Evolutionary conservation across 2,113 vertebrate species (phyloP), one percentile per base, ranked within the genome.

Genomic region (Rattus norvegicus): DNA sequence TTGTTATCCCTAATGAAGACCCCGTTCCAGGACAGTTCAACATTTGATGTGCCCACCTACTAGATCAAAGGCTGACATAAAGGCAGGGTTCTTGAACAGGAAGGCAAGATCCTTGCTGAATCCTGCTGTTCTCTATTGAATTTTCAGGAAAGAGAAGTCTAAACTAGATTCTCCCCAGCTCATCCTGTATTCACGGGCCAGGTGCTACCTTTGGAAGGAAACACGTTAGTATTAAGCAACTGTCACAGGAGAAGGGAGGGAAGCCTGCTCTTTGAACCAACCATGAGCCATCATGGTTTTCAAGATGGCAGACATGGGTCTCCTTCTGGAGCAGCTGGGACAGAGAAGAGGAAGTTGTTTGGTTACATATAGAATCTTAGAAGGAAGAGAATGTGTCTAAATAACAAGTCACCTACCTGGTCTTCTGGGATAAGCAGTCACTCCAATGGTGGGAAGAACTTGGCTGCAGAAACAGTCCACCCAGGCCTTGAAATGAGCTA

Each of bases 171-270:
- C 84, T 89, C 26, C 33, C 63, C 86, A 20, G 12, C 54, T 33
- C 49, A 76, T 86, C 59, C 33, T 43, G 81, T 12, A 52, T 86
- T 85, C 39, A 52, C 24, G 26, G 72, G 26, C 43, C 36, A 61
- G 33, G 26, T 63, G 17, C 70, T 14, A 70, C 54, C 26, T 84
- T 96, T 47, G 14, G n/a, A 95, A 95, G 85, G 43, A 95, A 93
- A 22, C 22, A 30, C 73, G n/a, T 85, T 72, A 43, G 52, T 88
- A 85, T 84, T 84, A 65, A 70, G 77, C 76, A 49, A 11, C 28
- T 91, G 1, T 61, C 47, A 26, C 19, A 33, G 4, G 39, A 73
- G 30, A 70, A 94, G 36, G 16, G 9, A 75, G 12, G 67, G 39
- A 59, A 61, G 16, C 4, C 81, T 36, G 19, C 65, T 54, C 26